Percentiles rank a stretch among this genome's conserved stretches.
Conservation (phyloP, 2,113 vertebrate species). For the Eonycteris spelaea region DNA sequence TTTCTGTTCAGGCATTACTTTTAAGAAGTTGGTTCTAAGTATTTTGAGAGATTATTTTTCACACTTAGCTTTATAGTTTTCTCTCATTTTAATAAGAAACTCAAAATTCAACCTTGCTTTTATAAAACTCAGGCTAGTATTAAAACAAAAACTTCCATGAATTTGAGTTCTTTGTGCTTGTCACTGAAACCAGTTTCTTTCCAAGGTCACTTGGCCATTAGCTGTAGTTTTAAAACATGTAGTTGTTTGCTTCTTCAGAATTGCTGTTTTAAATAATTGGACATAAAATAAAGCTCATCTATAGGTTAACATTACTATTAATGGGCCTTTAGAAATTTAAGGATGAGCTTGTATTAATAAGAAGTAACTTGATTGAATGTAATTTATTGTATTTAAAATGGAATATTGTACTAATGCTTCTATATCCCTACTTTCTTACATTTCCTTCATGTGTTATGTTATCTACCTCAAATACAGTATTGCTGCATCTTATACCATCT, state of each 20-base stretch:
- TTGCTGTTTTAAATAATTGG: slow-evolving; percentile 5
- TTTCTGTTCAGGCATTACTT: neutral
- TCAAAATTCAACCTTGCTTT: neutral
- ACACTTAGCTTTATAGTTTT: slow-evolving; percentile 3
- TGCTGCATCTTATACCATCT: neutral
- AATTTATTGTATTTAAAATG: neutral
- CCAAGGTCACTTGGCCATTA: neutral
- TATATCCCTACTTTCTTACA: neutral
- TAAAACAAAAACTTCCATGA: neutral
- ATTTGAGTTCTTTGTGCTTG: slow-evolving; percentile 18
- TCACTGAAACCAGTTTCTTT: slow-evolving; percentile 3
- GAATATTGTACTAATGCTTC: neutral
- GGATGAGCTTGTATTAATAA: neutral
- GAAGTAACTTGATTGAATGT: neutral
- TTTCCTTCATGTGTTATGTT: neutral
- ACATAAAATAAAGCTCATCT: neutral
- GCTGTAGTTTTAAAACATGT: neutral
- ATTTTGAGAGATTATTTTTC: slow-evolving; percentile 32
- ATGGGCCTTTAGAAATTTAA: slow-evolving; percentile 8
- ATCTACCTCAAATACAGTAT: neutral
- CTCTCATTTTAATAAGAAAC: slow-evolving; percentile 13
- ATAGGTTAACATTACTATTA: neutral
- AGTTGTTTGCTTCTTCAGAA: neutral
- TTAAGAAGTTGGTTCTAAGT: neutral
- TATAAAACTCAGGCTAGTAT: neutral